Evolutionary conservation across 2,888 invertebrate species (phyloP), one percentile per base, ranked within the genome.

Genomic region (Syrphus vitripennis): DNA sequence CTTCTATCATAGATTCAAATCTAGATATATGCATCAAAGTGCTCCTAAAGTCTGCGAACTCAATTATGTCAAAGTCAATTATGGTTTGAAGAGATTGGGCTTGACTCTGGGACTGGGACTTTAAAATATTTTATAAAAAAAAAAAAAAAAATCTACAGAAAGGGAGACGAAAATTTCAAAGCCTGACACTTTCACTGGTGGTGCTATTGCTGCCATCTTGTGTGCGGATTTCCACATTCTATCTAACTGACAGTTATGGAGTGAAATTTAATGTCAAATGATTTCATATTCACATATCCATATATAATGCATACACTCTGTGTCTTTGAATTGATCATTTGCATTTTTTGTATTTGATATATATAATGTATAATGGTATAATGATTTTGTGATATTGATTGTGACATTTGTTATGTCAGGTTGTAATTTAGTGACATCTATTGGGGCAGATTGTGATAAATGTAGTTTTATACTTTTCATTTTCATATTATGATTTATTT

Each of bases 41-140:
- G 26, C 50, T 74, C 63, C 74, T 71, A 79, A 83, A 79, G 83
- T 79, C 78, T 81, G 67, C 61, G 70, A 84, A 81, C 76, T 84
- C 84, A 80, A 84, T 84, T 84, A 84, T 84, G 84, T 84, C 84
- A 84, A 81, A 84, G 84, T 84, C 84, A 84, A 84, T 84, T 84
- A 84, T 69, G 76, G 75, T 57, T 57, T 72, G 55, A 67, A 72
- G 72, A 72, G 81, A 72, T 80, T 80, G 80, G 71, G 48, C 50
- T 74, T 57, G 69, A 40, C 70, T 37, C 29, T 40, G 40, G n/a
- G 34, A 3, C 12, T 7, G 31, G 21, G 34, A 16, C 57, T 59
- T 19, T 21, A 69, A 67, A 79, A 67, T 67, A 59, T 45, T 37
- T 50, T 16, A 59, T 10, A n/a, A 9, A 55, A 16, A 50, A 12